These are phyloP conservation scores for Hemicrepidius hirtus DNA, from an alignment of 2,888 invertebrate species.

Conservation along the genomic window DNA sequence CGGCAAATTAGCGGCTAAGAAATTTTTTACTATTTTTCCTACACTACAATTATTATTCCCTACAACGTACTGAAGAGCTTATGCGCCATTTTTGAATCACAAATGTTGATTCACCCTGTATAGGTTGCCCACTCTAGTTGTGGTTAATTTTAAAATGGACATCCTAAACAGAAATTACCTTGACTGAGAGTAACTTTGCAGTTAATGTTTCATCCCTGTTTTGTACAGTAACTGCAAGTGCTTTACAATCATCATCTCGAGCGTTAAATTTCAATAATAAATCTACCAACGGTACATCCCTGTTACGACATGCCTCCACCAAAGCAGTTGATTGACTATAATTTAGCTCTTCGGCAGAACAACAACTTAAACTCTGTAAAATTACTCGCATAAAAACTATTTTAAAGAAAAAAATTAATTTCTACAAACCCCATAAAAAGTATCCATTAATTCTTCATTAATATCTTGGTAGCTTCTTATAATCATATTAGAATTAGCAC, in stretches of 20 bases:
- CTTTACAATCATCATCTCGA: slow-evolving; percentile 89
- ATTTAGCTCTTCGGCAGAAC: slow-evolving; percentile 73
- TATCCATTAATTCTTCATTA: slow-evolving; percentile 63
- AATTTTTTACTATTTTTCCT: too few species aligned
- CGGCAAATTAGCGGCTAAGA: too few species aligned
- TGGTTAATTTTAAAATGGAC: not conserved
- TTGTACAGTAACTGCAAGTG: slow-evolving; percentile 84
- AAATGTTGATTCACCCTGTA: too few species aligned
- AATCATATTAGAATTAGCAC: slow-evolving; percentile 88
- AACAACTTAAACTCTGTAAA: slow-evolving; percentile 65
- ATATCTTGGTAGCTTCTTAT: slow-evolving; percentile 74
- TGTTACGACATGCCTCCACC: slow-evolving; percentile 81
- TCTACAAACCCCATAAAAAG: slow-evolving; percentile 44
- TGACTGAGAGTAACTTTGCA: slow-evolving; percentile 88
- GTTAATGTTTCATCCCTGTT: slow-evolving; percentile 85
- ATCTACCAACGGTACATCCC: slow-evolving; percentile 84
- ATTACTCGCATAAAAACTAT: slow-evolving; percentile 33
- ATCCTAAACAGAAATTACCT: slow-evolving; percentile 71
- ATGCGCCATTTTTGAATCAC: too few species aligned
- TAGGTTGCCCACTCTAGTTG: too few species aligned
- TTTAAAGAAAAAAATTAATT: not conserved
- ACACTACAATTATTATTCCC: too few species aligned
- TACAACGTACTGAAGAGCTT: too few species aligned
- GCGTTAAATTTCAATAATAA: slow-evolving; percentile 87
- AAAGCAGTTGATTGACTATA: slow-evolving; percentile 75